phyloP scores from a whole-genome alignment of 2,888 invertebrate genomes.

The Hecatera dysodea region DNA sequence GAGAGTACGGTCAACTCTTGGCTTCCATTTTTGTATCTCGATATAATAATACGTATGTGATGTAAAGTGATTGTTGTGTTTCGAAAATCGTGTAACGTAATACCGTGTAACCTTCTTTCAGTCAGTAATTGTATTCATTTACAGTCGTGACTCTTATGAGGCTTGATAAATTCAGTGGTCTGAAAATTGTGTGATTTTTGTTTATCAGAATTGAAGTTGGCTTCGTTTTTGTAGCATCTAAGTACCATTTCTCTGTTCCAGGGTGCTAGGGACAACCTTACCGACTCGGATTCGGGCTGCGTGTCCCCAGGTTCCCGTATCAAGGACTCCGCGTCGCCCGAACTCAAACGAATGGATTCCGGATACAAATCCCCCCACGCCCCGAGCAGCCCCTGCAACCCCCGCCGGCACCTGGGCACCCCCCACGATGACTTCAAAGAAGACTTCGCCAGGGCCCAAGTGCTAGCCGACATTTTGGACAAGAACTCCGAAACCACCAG shows the following conservation, averaged over 20 bases:
- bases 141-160: slow-evolving; percentile 47
- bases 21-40: slow-evolving; percentile 41
- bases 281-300: slow-evolving; percentile 90
- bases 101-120: slow-evolving; percentile 51
- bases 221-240: not conserved
- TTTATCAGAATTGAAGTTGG: not conserved
- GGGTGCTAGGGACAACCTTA: slow-evolving; percentile 89
- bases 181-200: slow-evolving; percentile 27
- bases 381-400: slow-evolving; percentile 86
- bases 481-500: slow-evolving; percentile 85
- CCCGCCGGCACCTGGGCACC: slow-evolving; percentile 80
- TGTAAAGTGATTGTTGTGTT: slow-evolving; percentile 58
- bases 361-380: slow-evolving; percentile 89
- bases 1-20: slow-evolving; percentile 47
- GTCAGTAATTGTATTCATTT: slow-evolving; percentile 27
- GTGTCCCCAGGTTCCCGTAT: slow-evolving; percentile 89
- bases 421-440: slow-evolving; percentile 88
- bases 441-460: slow-evolving; percentile 88
- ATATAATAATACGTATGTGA: slow-evolving; percentile 41
- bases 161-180: slow-evolving; percentile 27
- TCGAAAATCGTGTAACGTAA: slow-evolving; percentile 57
- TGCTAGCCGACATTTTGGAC: slow-evolving; percentile 85
- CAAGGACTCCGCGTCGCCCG: slow-evolving; percentile 89
- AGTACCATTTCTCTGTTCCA: slow-evolving; percentile 70
- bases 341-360: slow-evolving; percentile 90